A percentile compares a stretch with the other conserved stretches of the same genome.
phyloP scores from a whole-genome alignment of 2,113 vertebrate genomes.

The Corythaixoides concolor region DNA sequence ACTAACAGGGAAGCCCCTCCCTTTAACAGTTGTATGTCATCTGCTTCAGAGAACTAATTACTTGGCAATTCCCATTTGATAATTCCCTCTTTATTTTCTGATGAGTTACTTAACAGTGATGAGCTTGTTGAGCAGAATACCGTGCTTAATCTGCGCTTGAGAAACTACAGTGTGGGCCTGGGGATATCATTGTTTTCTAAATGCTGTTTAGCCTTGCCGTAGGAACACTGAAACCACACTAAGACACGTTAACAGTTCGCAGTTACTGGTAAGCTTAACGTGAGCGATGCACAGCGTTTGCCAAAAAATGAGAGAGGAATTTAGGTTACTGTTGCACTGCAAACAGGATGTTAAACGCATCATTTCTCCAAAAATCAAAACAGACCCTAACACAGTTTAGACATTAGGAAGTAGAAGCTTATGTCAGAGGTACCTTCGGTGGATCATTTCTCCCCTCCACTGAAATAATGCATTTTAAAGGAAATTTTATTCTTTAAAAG shows the following conservation, averaged over 20 bases:
- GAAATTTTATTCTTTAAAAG: neutral
- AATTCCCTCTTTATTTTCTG: constrained; percentile 83
- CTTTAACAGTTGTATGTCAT: constrained; percentile 78
- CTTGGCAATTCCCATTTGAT: constrained; percentile 82
- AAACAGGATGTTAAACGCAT: neutral
- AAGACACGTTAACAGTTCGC: constrained; percentile 58
- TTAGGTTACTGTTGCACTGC: neutral
- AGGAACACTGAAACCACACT: constrained; percentile 58
- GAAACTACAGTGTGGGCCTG: constrained; percentile 44
- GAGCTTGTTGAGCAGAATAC: constrained; percentile 72
- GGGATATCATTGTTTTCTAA: constrained; percentile 52
- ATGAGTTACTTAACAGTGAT: constrained; percentile 83
- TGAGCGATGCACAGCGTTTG: neutral
- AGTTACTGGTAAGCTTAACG: neutral
- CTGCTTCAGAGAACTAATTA: constrained; percentile 82
- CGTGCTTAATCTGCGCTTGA: constrained; percentile 66
- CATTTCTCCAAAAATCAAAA: neutral
- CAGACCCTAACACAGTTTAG: neutral
- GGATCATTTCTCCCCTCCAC: neutral
- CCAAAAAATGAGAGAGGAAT: constrained; percentile 9
- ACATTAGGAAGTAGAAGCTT: neutral
- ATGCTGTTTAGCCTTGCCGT: constrained; percentile 56
- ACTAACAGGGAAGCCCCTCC: constrained; percentile 73
- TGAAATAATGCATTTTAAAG: neutral
- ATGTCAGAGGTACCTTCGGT: neutral